A percentile compares a stretch with the other conserved stretches of the same genome.
These are phyloP conservation scores for Leucoptera coffeella DNA, from an alignment of 2,888 invertebrate species.

Conservation along the genomic window DNA sequence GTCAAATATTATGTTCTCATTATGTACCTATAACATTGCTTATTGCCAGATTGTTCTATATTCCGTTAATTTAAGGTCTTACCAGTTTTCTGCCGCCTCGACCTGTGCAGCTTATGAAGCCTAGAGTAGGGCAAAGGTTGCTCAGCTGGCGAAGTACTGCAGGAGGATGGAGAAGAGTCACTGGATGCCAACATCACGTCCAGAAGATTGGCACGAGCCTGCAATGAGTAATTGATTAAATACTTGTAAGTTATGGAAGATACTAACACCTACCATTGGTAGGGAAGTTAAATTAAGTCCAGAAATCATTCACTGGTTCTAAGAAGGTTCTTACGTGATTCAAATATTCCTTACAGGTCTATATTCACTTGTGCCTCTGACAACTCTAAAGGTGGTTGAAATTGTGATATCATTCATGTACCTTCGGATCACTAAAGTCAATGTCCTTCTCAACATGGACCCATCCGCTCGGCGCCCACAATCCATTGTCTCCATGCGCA, in stretches of 20 bases:
- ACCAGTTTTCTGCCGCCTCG: constrained; percentile 75
- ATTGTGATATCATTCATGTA: no score
- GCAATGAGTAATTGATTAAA: constrained; percentile 10
- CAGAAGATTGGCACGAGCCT: constrained; percentile 70
- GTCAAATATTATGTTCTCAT: no score
- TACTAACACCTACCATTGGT: no score
- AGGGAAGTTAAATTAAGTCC: no score
- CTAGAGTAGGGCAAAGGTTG: constrained; percentile 57
- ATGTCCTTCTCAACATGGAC: constrained; percentile 72
- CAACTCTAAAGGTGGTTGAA: no score
- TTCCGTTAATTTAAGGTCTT: no score
- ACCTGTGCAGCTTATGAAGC: constrained; percentile 61
- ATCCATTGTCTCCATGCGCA: constrained; percentile 52
- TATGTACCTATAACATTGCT: no score
- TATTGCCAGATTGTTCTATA: no score
- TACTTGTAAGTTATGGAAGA: no score
- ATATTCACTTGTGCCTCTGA: no score
- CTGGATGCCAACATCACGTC: constrained; percentile 75
- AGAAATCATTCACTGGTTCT: no score
- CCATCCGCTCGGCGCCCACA: constrained; percentile 71
- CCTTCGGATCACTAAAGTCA: constrained; percentile 74
- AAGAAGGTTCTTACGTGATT: no score
- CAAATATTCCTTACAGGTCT: constrained; percentile 1
- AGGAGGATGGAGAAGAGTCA: constrained; percentile 64
- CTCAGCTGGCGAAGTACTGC: constrained; percentile 53